phyloP scores from a whole-genome alignment of 64 coral and sea anemone species.

The Dendronephthya gigantea region DNA sequence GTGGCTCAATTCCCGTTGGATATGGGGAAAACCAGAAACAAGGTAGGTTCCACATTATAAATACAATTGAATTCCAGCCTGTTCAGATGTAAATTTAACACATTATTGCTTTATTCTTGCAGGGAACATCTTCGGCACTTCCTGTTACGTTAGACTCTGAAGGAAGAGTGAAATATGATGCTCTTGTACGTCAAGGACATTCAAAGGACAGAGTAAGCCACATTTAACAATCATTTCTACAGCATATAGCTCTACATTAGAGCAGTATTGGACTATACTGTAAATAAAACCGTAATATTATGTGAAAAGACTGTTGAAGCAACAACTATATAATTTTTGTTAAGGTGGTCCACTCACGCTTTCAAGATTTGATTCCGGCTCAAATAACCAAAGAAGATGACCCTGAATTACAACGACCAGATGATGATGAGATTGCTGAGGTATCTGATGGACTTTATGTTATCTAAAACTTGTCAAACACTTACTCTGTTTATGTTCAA shows the following conservation, averaged over 20 bases:
- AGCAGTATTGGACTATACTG: too few relatives aligned
- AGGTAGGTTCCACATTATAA: not conserved
- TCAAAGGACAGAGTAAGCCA: conserved; percentile 66
- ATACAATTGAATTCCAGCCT: not conserved
- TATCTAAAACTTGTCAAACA: not conserved
- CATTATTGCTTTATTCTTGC: not conserved
- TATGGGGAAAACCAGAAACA: conserved; percentile 41
- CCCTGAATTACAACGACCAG: conserved; percentile 36
- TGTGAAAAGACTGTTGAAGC: not conserved
- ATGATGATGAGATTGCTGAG: conserved; percentile 39
- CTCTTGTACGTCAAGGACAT: conserved; percentile 83
- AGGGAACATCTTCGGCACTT: conserved; percentile 54
- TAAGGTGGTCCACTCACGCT: conserved; percentile 42
- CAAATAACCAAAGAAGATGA: conserved; percentile 44
- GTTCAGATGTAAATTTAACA: not conserved
- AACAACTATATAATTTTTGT: not conserved
- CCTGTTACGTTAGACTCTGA: conserved; percentile 78
- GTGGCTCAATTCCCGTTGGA: conserved; percentile 85
- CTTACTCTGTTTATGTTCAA: not conserved
- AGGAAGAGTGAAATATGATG: conserved; percentile 97
- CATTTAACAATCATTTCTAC: not conserved
- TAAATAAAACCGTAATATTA: too few relatives aligned
- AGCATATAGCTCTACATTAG: too few relatives aligned
- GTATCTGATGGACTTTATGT: not conserved
- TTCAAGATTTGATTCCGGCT: conserved; percentile 46